Base-by-base conservation (phyloP, 1,140 invertebrate genomes). In the Melipona quadrifasciata region DNA sequence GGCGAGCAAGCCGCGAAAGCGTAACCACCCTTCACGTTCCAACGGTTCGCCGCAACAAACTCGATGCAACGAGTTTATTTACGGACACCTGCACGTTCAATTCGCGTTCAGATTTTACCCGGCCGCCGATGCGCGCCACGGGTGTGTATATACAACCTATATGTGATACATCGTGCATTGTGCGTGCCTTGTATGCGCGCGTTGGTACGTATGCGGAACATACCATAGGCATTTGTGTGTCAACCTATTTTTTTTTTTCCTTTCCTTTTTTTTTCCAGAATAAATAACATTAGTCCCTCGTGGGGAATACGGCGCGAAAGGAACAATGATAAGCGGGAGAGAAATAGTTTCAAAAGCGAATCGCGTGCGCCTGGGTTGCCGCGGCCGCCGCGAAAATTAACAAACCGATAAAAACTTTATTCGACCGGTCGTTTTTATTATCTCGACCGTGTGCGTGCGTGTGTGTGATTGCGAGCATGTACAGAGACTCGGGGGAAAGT, bases 21-120 rank as follows among this genome's bases (percentile, higher is more conserved):
- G 88, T 90, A 89, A 90, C 88, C 89, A 89, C 89, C 89, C 89
- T 92, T 92, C 91, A 91, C 91, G 79, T 89, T 89, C 89, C 89
- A 65, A 80, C 87, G 86, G 90, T 87, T 92, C 85, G 85, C 85
- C 79, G 89, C 86, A 89, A 77, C 88, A 91, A 91, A 90, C 86
- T 88, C 90, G 91, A 85, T 89, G 88, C 89, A 89, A 51, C 47
- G 64, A 88, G 88, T 92, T 91, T 92, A 92, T 92, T 91, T 90
- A 92, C 91, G 90, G 90, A 91, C 90, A 92, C 88, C 89, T 92
- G 87, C 89, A 80, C 89, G 79, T 82, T 81, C 86, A 80, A 88
- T 89, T 87, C 88, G 87, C 55, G 87, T 85, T 85, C 82, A 80
- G 89, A 89, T 89, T 89, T 90, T 75, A 70, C 87, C 74, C 74